A percentile compares a stretch with the other conserved stretches of the same genome.
Evolutionary conservation across 2,113 vertebrate species (phyloP).

Genomic region (Strix uralensis): DNA sequence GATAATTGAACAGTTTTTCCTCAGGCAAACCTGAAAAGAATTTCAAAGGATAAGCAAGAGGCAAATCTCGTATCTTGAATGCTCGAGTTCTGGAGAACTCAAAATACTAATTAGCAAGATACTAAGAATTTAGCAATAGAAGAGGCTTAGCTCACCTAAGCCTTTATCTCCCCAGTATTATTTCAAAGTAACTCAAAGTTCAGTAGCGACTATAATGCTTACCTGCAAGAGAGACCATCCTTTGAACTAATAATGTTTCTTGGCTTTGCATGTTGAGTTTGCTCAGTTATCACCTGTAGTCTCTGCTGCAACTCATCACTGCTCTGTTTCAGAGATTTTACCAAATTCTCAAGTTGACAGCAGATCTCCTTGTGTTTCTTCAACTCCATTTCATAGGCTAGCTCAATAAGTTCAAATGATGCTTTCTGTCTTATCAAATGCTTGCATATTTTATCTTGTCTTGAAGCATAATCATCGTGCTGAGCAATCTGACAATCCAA

Average conservation of each 20-base stretch:
- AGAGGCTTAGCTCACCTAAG: not conserved
- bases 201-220: not conserved
- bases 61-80: not conserved
- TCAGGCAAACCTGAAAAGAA: not conserved
- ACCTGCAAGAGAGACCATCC: slow-evolving; percentile 85
- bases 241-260: slow-evolving; percentile 76
- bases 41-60: not conserved
- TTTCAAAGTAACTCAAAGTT: not conserved
- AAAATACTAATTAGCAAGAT: not conserved
- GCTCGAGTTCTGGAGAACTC: not conserved
- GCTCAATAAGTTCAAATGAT: slow-evolving; percentile 85
- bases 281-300: slow-evolving; percentile 73
- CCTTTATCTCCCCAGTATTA: not conserved
- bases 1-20: not conserved
- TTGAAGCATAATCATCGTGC: slow-evolving; percentile 78
- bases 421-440: slow-evolving; percentile 87
- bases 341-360: slow-evolving; percentile 72
- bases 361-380: slow-evolving; percentile 70
- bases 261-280: slow-evolving; percentile 56
- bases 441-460: slow-evolving; percentile 82
- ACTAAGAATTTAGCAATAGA: not conserved
- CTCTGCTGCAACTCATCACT: slow-evolving; percentile 51
- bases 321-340: slow-evolving; percentile 70
- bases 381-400: slow-evolving; percentile 84
- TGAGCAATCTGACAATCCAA: slow-evolving; percentile 81